Evolutionary conservation across 2,113 vertebrate genomes (phyloP).

Genomic region (Poecilia latipinna): DNA sequence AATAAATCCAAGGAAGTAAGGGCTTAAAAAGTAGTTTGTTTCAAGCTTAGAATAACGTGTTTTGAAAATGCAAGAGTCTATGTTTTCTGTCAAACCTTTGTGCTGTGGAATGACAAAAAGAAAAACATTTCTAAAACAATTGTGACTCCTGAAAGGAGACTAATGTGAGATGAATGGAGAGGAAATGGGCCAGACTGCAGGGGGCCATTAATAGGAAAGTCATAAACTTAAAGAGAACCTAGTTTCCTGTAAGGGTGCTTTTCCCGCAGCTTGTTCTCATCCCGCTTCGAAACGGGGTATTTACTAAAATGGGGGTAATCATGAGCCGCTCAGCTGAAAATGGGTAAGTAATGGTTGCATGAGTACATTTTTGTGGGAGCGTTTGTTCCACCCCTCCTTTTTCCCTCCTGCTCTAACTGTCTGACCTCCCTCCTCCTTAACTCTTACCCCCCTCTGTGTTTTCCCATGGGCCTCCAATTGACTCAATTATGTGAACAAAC

Average conservation of each 20-base stretch:
- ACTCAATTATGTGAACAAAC: conserved; percentile 79
- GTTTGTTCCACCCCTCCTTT: conserved; percentile 18
- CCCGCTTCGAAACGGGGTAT: not conserved
- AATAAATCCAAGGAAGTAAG: too few relatives aligned
- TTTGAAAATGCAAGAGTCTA: conserved; percentile 18
- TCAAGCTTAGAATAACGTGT: not conserved
- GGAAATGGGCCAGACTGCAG: conserved; percentile 70
- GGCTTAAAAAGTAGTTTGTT: not conserved
- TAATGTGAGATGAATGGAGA: conserved; percentile 74
- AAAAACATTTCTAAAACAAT: conserved; percentile 59
- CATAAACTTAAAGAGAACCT: conserved; percentile 55
- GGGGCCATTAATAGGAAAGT: conserved; percentile 72
- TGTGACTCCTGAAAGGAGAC: conserved; percentile 56
- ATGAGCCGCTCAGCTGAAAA: conserved; percentile 55
- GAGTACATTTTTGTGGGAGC: conserved; percentile 42
- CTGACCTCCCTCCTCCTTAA: conserved; percentile 70
- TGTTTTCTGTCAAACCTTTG: conserved; percentile 26
- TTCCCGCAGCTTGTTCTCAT: conserved; percentile 26
- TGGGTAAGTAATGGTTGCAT: conserved; percentile 50
- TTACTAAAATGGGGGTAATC: conserved; percentile 26
- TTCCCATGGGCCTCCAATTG: conserved; percentile 77
- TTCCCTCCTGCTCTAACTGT: conserved; percentile 57
- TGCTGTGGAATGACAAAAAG: conserved; percentile 37
- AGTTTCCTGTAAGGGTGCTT: conserved; percentile 31
- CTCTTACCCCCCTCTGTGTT: conserved; percentile 72